Base-by-base conservation (phyloP, 2,797 vertebrate species). In the Furcifer pardalis region DNA sequence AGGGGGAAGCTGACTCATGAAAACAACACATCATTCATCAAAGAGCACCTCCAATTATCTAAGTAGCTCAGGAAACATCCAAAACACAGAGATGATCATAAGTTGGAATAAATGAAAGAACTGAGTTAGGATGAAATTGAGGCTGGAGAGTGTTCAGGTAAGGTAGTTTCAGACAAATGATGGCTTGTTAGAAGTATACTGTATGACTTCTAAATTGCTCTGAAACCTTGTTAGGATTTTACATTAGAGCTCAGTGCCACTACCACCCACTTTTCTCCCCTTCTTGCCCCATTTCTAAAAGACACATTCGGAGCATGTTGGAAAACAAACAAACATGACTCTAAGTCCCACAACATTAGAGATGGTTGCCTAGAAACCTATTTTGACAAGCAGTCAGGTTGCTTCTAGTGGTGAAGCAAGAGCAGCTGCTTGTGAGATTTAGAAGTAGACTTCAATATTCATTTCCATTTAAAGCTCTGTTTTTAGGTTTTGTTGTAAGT, bases 371-470 rank as follows among this genome's bases (percentile, higher is more conserved):
- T 1, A 0, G 77, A 87, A 65, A 88, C 9, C 1, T 74, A 0
- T 0, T 27, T 27, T 81, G 5, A 0, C 77, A 88, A 88, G 72
- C 21, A 68, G 89, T 87, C 86, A 78, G 84, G 59, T 83, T 80
- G 75, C 89, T 40, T 1, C 0, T 37, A 85, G 65, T 0, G 74
- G 79, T 77, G 37, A 73, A 73, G 72, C 0, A 2, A 86, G 3
- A 12, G 72, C 21, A 82, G 82, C 23, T 90, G 87, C 79, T 90
- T 88, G 66, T 72, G 86, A 92, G 86, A 82, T 76, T 81, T 59
- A 66, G 77, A 49, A 83, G 42, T 40, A 42, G 84, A 80, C 88
- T 86, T 89, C 86, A 76, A 42, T 85, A 65, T 62, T 80, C 19
- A 66, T 92, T 90, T 86, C 12, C 0, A 0, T 78, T 40, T 79